Base-by-base conservation (phyloP, 2,888 invertebrate genomes). In the Harpalus rufipes region DNA sequence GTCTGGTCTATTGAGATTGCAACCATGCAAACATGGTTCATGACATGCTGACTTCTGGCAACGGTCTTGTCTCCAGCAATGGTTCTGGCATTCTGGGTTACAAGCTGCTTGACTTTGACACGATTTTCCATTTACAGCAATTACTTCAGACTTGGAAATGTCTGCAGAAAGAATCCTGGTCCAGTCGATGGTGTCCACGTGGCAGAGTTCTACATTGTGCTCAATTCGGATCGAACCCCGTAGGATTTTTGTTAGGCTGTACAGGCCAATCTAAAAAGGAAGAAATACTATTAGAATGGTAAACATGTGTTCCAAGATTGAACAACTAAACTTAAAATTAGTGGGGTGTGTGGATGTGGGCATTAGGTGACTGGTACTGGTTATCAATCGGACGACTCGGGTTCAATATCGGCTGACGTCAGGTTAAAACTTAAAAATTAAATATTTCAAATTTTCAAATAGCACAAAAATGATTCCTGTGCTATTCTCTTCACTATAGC, bases 201-300 rank as follows among this genome's bases (percentile, higher is more conserved):
- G 96, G 90, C 98, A 98, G 0, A 98, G 92, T 58, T 94, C 92
- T 0, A 94, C 94, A 89, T 96, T 96, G 85, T 94, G 94, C 89
- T 95, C 95, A 63, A 99, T 93, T 25, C 95, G 93, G 0, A 98
- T 96, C 4, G 95, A 95, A 0, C 98, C 98, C 84, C 95, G 93
- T 86, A 95, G 94, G 86, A 99, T 96, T 87, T 94, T 93, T 0
- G 94, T 91, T 65, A 98, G 92, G 51, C 94, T 95, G 81, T 91
- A 92, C 7, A 97, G 93, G 41, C 96, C 97, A 85, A 98, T 93
- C 94, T 96, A 91, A 18, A 89, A 92, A 87, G 82, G 86, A 87
- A 83, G 76, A 18, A 39, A 72, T 6, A 56, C 16, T 56, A 5
- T 32, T 32, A 32, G 32, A 58, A n/a, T n/a, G 8, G 5, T 59